These are phyloP conservation scores for Okamejei kenojei DNA, from an alignment of 2,797 vertebrate genomes.

Conservation along the genomic window DNA sequence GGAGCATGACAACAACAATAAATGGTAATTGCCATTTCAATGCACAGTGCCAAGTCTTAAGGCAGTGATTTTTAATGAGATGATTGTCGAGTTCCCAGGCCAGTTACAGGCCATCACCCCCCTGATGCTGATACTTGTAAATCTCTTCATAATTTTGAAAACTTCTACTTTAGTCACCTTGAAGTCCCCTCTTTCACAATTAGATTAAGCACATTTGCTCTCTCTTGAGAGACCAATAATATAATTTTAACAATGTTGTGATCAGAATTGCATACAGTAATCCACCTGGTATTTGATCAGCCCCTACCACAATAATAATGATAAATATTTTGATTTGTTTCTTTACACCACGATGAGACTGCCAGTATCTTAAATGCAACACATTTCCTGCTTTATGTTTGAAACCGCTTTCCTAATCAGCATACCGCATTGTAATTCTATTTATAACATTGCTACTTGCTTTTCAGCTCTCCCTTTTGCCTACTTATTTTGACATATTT, in stretches of 20 bases:
- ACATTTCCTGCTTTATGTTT: neutral
- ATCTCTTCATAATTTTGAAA: slow-evolving; percentile 18
- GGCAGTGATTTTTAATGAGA: slow-evolving; percentile 20
- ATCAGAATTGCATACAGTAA: neutral
- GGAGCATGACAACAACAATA: slow-evolving; percentile 12
- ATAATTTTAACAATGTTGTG: neutral
- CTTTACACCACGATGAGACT: neutral
- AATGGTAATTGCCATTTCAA: slow-evolving; percentile 22
- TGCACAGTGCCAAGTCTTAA: slow-evolving; percentile 1
- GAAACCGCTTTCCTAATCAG: neutral
- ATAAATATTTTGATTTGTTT: slow-evolving; percentile 12
- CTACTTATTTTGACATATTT: neutral
- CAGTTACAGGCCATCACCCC: slow-evolving; percentile 30
- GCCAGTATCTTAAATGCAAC: neutral
- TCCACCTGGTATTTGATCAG: slow-evolving; percentile 10
- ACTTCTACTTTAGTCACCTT: slow-evolving; percentile 4
- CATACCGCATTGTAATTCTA: neutral
- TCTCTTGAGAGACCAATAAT: neutral
- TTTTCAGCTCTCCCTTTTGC: too few species aligned
- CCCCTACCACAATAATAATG: slow-evolving; percentile 2
- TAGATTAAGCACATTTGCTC: neutral
- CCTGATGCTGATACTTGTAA: slow-evolving; percentile 16
- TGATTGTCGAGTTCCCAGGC: slow-evolving; percentile 13
- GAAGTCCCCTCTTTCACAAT: slow-evolving; percentile 19
- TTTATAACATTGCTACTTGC: neutral